Evolutionary conservation across 1,140 invertebrate genomes (phyloP), one percentile per base, ranked within the genome.

Genomic region (Pseudobourletiella spinata): DNA sequence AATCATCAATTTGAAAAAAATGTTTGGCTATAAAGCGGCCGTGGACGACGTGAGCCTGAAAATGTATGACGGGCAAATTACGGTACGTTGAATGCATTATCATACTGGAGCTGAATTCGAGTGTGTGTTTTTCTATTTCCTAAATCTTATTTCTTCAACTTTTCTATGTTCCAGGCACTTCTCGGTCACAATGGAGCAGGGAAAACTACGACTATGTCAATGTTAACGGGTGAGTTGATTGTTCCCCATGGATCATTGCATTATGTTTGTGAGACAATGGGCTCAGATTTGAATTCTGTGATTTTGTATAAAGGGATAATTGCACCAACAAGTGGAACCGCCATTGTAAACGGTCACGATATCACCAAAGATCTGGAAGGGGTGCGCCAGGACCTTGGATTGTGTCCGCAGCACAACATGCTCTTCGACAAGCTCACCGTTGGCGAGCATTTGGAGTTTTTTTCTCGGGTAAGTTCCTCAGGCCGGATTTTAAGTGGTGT

Each of bases 371-470:
- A 84, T 51, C 79, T 82, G 65, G 73, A 74, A 18, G 72, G 39
- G 6, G 85, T 88, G 1, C 79, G 89, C 22, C 74, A 78, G 32
- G 85, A 83, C 61, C 75, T 94, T 0, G 92, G 93, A 0, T 77
- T 93, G 4, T 98, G 95, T 76, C 94, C 94, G 11, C 95, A 98
- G 75, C 90, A 96, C 73, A 91, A 98, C 75, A 86, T 97, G 61
- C 79, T 98, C 1, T 95, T 97, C 74, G 85, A 90, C 57, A 86
- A 89, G 68, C 78, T 97, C 46, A 95, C 87, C 18, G 92, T 96
- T 0, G 78, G 80, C 26, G 89, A 98, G 76, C 94, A 97, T 76
- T 78, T 98, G 11, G 78, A 85, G 59, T 95, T 95, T 75, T 96
- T 89, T 74, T 84, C 85, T 67, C 77, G 83, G 73, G 79, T 89